Evolutionary conservation across 2,797 vertebrate species (phyloP), one percentile per base, ranked within the genome.

Genomic region (Malacoraja senta): DNA sequence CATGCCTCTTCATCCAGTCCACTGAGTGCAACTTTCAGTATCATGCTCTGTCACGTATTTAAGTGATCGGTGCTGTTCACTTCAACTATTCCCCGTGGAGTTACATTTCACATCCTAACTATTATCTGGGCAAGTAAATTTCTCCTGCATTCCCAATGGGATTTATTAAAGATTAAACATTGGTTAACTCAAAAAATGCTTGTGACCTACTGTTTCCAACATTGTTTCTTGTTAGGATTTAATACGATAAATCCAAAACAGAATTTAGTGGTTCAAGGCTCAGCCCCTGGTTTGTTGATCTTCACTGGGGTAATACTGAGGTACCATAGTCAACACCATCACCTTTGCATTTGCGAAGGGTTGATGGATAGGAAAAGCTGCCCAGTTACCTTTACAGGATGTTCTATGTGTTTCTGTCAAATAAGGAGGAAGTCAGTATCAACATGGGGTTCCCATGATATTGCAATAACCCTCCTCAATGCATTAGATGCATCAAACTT

Each of bases 91-190:
- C 44, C 29, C 63, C 8, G 61, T 32, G 13, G 15, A 32, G 3
- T n/a, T 8, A 8, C 2, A 7, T 68, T 88, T n/a, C n/a, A 88
- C 15, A 35, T 65, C 17, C 84, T 68, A 88, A 65, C 61, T 32
- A 65, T n/a, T 35, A n/a, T 13, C 29, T 86, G 58, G 80, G 58
- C 63, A n/a, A 65, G 26, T 15, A 68, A 65, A 6, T 65, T 65
- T 88, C 61, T 65, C 61, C 84, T 88, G 84, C 63, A 88, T 88
- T 88, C 61, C 61, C 84, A 8, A 9, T 35, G 32, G 84, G n/a
- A 88, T 68, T 65, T 68, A 88, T 88, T 88, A n/a, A 1, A 19
- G 7, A 65, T 84, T 88, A 17, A 65, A 65, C n/a, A 35, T 17
- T 88, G 61, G 61, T 88, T 61, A 84, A 61, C 53, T 53, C 80